Evolutionary conservation across 2,888 invertebrate species (phyloP), one percentile per base, ranked within the genome.

Genomic region (Dryocosmus kuriphilus): DNA sequence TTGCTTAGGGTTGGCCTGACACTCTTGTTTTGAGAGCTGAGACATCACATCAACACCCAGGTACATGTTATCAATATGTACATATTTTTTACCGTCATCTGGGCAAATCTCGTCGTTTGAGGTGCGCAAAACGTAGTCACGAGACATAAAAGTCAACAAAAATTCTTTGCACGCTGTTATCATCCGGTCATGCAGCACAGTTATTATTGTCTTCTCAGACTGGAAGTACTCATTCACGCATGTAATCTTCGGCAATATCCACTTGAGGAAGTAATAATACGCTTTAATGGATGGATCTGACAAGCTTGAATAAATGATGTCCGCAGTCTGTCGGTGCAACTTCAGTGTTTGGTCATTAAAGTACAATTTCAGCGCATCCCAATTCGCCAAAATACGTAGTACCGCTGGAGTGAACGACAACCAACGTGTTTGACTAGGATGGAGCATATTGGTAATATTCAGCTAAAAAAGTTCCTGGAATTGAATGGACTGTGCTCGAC

Each of bases 151-250:
- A 35, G 75, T 75, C 22, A 63, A 22, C 11, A 84, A 74, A 19
- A 86, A 74, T 41, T 83, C 81, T 55, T 71, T 77, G 51, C 82
- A 85, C 5, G 77, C 62, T n/a, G 75, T 9, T 30, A n/a, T 61
- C 78, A 86, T 81, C 24, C 74, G 74, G 5, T 77, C 55, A 74
- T 83, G 79, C 7, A 81, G 19, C 6, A 35, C 74, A 0, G 82
- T 80, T 16, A 84, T 65, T 0, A 85, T 38, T 5, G 82, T 77
- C 41, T 74, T 81, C 11, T 82, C 81, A 1, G 81, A 77, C 75
- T 86, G 84, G 32, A 83, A 83, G 35, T 75, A 82, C 63, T 82
- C 74, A 75, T 82, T 85, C 1, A 80, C 27, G 24, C 71, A 51
- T 19, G 78, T 80, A 32, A 86, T 79, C 77, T 83, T 80, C 4